Base-by-base conservation (phyloP, 2,113 vertebrate genomes). In the Euleptes europaea region DNA sequence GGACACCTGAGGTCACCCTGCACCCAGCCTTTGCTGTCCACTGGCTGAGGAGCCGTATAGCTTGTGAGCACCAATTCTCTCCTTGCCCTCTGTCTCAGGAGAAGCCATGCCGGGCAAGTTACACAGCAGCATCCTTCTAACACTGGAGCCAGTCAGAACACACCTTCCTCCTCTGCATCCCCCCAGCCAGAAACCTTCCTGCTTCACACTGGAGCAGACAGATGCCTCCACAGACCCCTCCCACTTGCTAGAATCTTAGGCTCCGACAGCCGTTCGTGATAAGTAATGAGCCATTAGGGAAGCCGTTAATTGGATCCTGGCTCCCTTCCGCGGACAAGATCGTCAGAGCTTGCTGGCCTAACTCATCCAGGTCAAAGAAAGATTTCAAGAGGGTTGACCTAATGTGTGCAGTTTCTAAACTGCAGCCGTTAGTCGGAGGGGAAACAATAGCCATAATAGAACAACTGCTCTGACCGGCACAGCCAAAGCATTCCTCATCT, bases 201-300 rank as follows among this genome's bases (percentile, higher is more conserved):
- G 57, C 76, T 0, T 15, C 49, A 33, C 3, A 84, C 82, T 75
- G 1, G 5, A 57, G 82, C 60, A 63, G 6, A 63, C 6, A 26
- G 26, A 28, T 23, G 2, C 60, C 26, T 19, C 2, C 26, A 5
- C 23, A 63, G 60, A 7, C 21, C 75, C 38, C 70, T 78, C 88
- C 70, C 51, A 63, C 73, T 83, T 86, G 4, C 89, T 31, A 44
- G 70, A 63, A 35, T 74, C 69, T 42, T 84, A 23, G 80, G 67
- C 76, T 42, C 17, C 19, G 51, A n/a, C 42, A 86, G 83, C 84
- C 86, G 86, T 90, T 86, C 0, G 28, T 86, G 81, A 86, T 57
- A 88, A 92, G 91, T 90, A 71, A 90, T 60, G 85, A 95, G 31
- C 87, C 88, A 82, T 88, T 89, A 90, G 84, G 54, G 84, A 49